A percentile compares a stretch with the other conserved stretches of the same genome.
Conservation (phyloP, 2,797 vertebrate species). For the Megalops cyprinoides region DNA sequence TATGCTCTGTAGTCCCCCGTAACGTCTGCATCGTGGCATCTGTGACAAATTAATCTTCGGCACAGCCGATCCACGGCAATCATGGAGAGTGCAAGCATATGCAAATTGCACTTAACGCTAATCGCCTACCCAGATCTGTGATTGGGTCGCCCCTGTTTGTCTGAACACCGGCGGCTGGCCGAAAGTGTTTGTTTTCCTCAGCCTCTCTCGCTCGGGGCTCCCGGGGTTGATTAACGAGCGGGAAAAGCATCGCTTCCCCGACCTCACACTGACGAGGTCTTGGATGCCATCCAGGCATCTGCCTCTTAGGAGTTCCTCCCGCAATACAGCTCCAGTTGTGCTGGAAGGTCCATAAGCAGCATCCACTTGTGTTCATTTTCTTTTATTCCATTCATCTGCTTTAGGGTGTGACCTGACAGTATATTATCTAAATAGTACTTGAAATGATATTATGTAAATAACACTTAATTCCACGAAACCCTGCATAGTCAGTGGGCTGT, state of each 20-base stretch:
- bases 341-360: neutral
- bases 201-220: too few species aligned
- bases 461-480: too few species aligned
- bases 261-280: neutral
- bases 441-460: too few species aligned
- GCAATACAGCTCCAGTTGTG: neutral
- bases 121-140: neutral
- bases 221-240: too few species aligned
- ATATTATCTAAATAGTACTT: neutral
- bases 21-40: neutral
- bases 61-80: neutral
- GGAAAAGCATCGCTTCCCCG: neutral
- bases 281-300: conserved; percentile 3
- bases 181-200: too few species aligned
- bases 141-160: neutral
- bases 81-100: neutral
- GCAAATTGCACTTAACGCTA: neutral
- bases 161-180: too few species aligned
- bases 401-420: neutral
- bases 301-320: neutral
- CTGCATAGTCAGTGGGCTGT: too few species aligned
- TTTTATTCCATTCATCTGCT: neutral
- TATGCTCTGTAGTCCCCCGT: neutral
- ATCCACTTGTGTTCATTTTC: too few species aligned
- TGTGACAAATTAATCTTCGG: neutral